Conservation (phyloP, 2,797 vertebrate genomes). For the Amblyraja radiata region DNA sequence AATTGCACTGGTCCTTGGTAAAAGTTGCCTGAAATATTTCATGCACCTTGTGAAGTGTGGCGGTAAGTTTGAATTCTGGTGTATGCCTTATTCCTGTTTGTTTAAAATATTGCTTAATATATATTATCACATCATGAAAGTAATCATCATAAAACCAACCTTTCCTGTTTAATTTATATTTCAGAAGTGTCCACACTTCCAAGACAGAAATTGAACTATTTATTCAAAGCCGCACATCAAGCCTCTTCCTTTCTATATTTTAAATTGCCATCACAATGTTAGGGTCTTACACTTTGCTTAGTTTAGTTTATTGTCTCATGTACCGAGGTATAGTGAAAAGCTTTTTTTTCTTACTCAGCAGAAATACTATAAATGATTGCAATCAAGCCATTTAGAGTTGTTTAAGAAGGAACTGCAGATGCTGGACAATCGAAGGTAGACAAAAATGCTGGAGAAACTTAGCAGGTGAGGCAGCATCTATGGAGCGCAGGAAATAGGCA, state of each 20-base stretch:
- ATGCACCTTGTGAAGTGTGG: background rate
- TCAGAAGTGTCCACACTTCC: background rate
- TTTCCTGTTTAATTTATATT: background rate
- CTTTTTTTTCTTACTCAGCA: no score
- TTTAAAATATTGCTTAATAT: background rate
- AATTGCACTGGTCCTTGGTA: no score
- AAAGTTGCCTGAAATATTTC: no score
- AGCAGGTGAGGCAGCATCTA: no score
- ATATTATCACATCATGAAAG: background rate
- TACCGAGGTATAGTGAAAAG: no score
- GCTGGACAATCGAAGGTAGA: no score
- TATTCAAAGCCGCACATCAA: background rate
- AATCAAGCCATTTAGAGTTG: no score
- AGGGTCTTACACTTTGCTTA: background rate
- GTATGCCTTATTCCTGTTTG: background rate
- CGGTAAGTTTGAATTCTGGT: background rate
- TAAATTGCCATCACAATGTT: background rate
- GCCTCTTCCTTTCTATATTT: background rate
- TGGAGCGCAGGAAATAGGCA: no score
- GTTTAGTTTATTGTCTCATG: no score
- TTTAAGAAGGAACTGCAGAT: no score
- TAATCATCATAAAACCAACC: background rate
- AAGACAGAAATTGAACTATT: background rate
- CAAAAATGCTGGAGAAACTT: no score
- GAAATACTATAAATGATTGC: no score